Evolutionary conservation across 2,797 vertebrate species (phyloP).

Genomic region (Galago senegalensis): DNA sequence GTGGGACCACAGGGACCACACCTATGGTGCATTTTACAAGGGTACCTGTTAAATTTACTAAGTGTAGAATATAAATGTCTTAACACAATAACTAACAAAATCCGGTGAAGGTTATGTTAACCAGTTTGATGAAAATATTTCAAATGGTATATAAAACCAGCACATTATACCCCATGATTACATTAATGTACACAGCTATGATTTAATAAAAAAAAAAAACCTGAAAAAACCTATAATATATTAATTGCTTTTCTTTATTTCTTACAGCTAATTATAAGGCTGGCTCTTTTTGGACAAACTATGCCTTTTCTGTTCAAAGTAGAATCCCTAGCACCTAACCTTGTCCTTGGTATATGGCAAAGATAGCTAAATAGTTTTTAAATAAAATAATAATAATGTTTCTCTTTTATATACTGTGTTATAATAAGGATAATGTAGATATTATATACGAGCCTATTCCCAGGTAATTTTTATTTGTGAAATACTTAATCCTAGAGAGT

Average conservation of each 20-base stretch:
- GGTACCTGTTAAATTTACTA: too few species aligned
- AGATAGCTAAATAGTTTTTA: not conserved
- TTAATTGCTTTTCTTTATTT: not conserved
- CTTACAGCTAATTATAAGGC: not conserved
- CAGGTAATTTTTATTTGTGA: constrained; percentile 23
- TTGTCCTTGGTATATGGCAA: not conserved
- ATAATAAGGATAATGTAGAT: not conserved
- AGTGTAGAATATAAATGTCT: too few species aligned
- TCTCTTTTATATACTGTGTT: not conserved
- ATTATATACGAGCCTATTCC: not conserved
- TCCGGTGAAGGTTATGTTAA: too few species aligned
- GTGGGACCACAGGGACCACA: too few species aligned
- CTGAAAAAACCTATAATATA: not conserved
- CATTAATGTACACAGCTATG: too few species aligned
- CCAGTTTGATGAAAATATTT: too few species aligned
- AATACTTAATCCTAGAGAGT: not conserved
- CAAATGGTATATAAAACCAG: too few species aligned
- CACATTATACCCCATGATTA: too few species aligned
- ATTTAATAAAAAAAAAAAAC: too few species aligned
- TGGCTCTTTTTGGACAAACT: not conserved
- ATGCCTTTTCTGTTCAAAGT: not conserved
- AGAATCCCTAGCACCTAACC: not conserved
- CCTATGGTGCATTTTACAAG: too few species aligned
- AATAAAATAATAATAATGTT: not conserved
- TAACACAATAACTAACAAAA: too few species aligned